A percentile compares a stretch with the other conserved stretches of the same genome.
Evolutionary conservation across 2,888 invertebrate species (phyloP).

Genomic region (Lycia hirtaria): DNA sequence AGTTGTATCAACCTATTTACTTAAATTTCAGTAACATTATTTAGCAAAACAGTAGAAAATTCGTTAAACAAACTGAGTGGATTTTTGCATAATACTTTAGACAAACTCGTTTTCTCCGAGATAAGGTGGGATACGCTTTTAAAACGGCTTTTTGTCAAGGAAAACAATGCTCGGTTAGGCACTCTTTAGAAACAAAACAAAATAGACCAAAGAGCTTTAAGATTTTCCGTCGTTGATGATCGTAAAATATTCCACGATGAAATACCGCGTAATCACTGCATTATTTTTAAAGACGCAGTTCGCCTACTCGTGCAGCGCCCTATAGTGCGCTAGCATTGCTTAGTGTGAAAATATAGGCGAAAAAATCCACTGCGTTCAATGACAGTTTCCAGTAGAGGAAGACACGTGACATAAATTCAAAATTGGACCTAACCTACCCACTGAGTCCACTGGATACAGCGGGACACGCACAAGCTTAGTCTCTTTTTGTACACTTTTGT

Average conservation of each 20-base stretch:
- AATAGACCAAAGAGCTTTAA: conserved; percentile 4
- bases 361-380: too few species aligned
- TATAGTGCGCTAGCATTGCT: too few species aligned
- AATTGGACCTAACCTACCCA: too few species aligned
- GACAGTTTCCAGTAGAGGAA: too few species aligned
- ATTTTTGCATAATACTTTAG: conserved; percentile 50
- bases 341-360: too few species aligned
- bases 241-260: neutral
- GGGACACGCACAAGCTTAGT: too few species aligned
- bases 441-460: too few species aligned
- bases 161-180: conserved; percentile 51
- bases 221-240: neutral
- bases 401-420: too few species aligned
- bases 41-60: conserved; percentile 35
- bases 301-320: too few species aligned
- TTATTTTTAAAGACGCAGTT: too few species aligned
- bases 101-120: conserved; percentile 53
- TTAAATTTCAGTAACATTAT: conserved; percentile 13
- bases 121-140: conserved; percentile 49
- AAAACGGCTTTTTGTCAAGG: conserved; percentile 49
- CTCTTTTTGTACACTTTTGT: too few species aligned
- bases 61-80: conserved; percentile 45
- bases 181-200: conserved; percentile 43
- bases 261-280: too few species aligned
- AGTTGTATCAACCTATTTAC: conserved; percentile 10